Evolutionary conservation across 2,888 invertebrate genomes (phyloP), one percentile per base, ranked within the genome.

Genomic region (Lycophotia porphyrea): DNA sequence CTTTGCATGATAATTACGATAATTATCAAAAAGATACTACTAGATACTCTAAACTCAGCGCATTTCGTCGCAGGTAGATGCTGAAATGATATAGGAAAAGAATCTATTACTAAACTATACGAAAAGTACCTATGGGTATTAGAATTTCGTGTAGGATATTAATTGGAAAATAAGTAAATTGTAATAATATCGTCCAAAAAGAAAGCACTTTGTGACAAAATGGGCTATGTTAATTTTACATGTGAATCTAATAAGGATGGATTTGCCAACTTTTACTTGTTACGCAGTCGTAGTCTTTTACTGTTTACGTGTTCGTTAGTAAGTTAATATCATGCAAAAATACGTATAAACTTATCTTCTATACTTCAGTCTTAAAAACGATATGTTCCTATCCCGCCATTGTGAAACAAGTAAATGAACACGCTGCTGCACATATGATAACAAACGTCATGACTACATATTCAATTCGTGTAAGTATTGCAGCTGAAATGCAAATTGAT

Each of bases 401-500:
- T 55, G 58, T 58, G 74, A 67, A 74, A 64, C 67, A 75, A 78
- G 74, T 68, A 74, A 88, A 88, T 71, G 80, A 82, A 81, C 76
- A 67, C 66, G n/a, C 70, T 69, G 74, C 80, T 78, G 79, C 75
- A 77, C 72, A 85, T 77, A 85, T 78, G 71, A 80, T 78, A 87
- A 82, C 88, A 82, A 85, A 80, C 74, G 76, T 72, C 77, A 80
- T 79, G 81, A 71, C 68, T 78, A 87, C 73, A 85, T 88, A 87
- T 82, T 83, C 84, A 81, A 79, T 66, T 83, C 71, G 75, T 78
- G 83, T 88, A 85, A 75, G 82, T 86, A 89, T 89, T 89, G 90
- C 93, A 93, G 91, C 93, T 95, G 95, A 95, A 96, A 96, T 96
- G 95, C 96, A 96, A 96, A 96, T 96, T 95, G 93, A 94, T 95